phyloP scores from a whole-genome alignment of 2,113 vertebrate genomes.

The Myiagra hebetior region DNA sequence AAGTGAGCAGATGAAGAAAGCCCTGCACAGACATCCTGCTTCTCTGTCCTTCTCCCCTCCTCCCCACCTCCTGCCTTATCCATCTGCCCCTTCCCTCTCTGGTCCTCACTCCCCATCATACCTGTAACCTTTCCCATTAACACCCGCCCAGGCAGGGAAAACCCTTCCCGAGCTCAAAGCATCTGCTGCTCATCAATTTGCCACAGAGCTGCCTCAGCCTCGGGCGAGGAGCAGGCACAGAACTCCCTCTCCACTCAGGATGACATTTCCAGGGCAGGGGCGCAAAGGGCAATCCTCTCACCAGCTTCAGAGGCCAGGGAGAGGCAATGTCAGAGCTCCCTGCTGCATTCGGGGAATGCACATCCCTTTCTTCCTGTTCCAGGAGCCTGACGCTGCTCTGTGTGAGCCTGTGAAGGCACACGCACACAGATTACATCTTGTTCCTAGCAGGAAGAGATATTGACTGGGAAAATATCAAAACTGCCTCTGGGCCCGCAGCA shows the following conservation, averaged over 20 bases:
- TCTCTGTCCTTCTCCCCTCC: not conserved
- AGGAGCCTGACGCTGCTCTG: not conserved
- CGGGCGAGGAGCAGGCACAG: slow-evolving; percentile 24
- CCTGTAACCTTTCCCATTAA: slow-evolving; percentile 29
- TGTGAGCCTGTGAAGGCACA: not conserved
- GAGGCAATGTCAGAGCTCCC: not conserved
- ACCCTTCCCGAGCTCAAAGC: slow-evolving; percentile 60
- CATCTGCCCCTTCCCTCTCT: not conserved
- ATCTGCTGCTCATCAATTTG: slow-evolving; percentile 60
- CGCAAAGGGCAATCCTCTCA: slow-evolving; percentile 33
- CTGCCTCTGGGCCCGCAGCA: slow-evolving; percentile 5
- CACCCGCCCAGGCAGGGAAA: slow-evolving; percentile 3
- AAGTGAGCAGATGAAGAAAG: not conserved
- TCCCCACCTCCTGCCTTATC: not conserved
- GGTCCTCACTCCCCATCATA: not conserved
- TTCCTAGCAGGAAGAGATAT: slow-evolving; percentile 54
- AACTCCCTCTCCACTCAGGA: slow-evolving; percentile 17
- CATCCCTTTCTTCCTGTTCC: not conserved
- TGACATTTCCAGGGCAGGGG: slow-evolving; percentile 61
- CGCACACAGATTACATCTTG: slow-evolving; percentile 2
- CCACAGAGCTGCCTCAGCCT: slow-evolving; percentile 42
- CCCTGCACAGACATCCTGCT: not conserved
- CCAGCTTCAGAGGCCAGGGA: not conserved
- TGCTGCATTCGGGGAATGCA: not conserved
- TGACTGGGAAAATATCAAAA: slow-evolving; percentile 69